These are phyloP conservation scores for Acrossocheilus wenchowensis DNA, from an alignment of 2,797 vertebrate species.

Conservation along the genomic window DNA sequence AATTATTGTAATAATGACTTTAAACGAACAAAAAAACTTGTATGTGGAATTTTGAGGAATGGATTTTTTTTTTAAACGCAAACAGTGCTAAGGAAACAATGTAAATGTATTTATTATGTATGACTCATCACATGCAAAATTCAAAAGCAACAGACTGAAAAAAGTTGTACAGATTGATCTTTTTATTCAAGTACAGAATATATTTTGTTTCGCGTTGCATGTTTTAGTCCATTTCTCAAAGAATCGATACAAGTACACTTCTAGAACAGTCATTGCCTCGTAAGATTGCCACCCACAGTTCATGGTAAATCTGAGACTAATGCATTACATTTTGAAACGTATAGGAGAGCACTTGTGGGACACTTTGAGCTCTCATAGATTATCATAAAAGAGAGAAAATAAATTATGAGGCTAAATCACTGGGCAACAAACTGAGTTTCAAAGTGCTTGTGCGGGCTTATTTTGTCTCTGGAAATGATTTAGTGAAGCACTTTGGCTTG, in stretches of 20 bases:
- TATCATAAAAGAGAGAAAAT: slow-evolving; percentile 42
- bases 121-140: neutral
- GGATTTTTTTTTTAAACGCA: neutral
- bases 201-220: slow-evolving; percentile 60
- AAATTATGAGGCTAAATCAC: slow-evolving; percentile 54
- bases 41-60: neutral
- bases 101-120: neutral
- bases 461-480: slow-evolving; percentile 65
- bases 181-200: slow-evolving; percentile 66
- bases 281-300: slow-evolving; percentile 59
- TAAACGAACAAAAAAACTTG: neutral
- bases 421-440: slow-evolving; percentile 59
- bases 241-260: slow-evolving; percentile 58
- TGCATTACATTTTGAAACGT: slow-evolving; percentile 38
- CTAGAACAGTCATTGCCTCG: slow-evolving; percentile 59
- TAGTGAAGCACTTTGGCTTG: slow-evolving; percentile 58
- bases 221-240: slow-evolving; percentile 54
- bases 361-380: slow-evolving; percentile 33
- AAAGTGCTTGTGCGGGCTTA: slow-evolving; percentile 81
- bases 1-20: neutral
- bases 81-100: neutral
- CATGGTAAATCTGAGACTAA: slow-evolving; percentile 46
- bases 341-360: slow-evolving; percentile 52
- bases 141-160: slow-evolving; percentile 18
- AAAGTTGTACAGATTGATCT: slow-evolving; percentile 51